Conservation (phyloP, 1,140 invertebrate species). For the Drosophila melanica region DNA sequence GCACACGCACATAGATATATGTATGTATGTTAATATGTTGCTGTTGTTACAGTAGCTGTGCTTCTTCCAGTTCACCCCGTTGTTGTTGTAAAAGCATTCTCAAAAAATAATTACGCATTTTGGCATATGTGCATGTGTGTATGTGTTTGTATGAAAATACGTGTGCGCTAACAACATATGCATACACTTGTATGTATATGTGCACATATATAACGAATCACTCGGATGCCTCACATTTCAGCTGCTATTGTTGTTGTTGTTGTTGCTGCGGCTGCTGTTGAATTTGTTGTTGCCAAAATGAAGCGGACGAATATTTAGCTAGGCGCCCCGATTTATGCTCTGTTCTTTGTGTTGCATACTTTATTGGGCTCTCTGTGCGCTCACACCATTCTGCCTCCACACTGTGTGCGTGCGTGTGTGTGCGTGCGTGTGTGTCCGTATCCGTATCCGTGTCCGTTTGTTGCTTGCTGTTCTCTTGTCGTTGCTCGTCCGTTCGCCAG, state of each 20-base stretch:
- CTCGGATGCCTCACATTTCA: conserved; percentile 30
- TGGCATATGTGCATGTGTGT: conserved; percentile 25
- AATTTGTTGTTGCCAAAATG: conserved; percentile 26
- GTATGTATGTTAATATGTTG: conserved; percentile 1
- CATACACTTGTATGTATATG: conserved; percentile 7
- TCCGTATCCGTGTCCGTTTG: conserved; percentile 11
- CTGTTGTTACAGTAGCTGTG: conserved; percentile 10
- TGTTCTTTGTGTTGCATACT: conserved; percentile 44
- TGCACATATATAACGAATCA: conserved; percentile 8
- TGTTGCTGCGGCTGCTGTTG: conserved; percentile 6
- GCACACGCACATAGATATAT: conserved; percentile 13
- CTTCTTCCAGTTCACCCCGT: not conserved
- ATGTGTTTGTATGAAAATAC: not conserved
- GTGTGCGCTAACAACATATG: not conserved
- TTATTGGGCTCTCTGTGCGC: conserved; percentile 21
- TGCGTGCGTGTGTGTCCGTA: not conserved
- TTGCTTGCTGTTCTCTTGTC: conserved; percentile 21
- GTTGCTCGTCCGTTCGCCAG: conserved; percentile 36
- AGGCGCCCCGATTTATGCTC: conserved; percentile 15
- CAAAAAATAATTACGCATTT: conserved; percentile 42
- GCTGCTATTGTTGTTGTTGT: conserved; percentile 19
- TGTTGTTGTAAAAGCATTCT: conserved; percentile 17
- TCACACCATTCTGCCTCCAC: conserved; percentile 30
- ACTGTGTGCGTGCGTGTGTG: conserved; percentile 26
- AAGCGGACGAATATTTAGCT: conserved; percentile 28